These are phyloP conservation scores for Fukomys damarensis DNA, from an alignment of 2,113 vertebrate species.

Conservation along the genomic window DNA sequence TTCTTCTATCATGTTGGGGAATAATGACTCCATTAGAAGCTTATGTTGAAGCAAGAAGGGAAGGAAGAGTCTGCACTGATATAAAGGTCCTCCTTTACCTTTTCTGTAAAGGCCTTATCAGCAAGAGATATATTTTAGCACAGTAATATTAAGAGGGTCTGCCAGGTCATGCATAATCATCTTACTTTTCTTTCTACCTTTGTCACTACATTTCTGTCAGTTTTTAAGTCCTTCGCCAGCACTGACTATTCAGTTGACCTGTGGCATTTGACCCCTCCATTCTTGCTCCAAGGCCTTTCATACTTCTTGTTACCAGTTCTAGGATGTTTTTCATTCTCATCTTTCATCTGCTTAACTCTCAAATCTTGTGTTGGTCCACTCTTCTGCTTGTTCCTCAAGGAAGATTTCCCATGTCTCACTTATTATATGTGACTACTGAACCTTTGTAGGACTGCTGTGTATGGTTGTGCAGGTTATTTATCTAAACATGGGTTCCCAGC, in stretches of 20 bases:
- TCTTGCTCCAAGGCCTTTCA: neutral
- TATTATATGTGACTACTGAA: neutral
- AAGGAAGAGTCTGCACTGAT: neutral
- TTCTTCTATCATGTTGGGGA: neutral
- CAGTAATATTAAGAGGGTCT: neutral
- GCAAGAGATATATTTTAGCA: neutral
- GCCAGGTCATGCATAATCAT: neutral
- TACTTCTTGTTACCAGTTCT: neutral
- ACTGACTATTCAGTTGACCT: neutral
- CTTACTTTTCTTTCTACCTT: neutral
- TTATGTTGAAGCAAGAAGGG: neutral
- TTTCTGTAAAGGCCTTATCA: neutral
- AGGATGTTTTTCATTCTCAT: neutral
- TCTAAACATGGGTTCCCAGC: neutral
- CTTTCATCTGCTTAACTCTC: neutral
- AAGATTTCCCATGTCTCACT: neutral
- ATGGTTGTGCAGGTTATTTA: neutral
- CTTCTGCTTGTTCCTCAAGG: neutral
- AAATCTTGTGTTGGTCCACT: neutral
- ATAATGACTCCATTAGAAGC: neutral
- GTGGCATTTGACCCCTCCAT: neutral
- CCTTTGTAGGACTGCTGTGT: neutral
- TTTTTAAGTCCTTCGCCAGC: neutral
- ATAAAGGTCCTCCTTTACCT: neutral
- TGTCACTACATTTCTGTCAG: neutral